Base-by-base conservation (phyloP, 2,888 invertebrate genomes). In the Pinctada fucata region DNA sequence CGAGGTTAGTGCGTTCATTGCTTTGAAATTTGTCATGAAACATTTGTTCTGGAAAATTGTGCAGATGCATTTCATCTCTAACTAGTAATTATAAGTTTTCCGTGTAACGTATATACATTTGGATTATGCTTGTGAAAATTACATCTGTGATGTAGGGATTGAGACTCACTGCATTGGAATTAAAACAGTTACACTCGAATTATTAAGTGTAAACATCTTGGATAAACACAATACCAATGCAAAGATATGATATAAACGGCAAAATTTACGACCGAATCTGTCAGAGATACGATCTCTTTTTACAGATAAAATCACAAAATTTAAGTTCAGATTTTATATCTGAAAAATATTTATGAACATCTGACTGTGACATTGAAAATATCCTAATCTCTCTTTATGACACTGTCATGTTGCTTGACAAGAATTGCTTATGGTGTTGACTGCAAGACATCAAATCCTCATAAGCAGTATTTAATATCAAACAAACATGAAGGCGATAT, bases 41-140 rank as follows among this genome's bases (percentile, higher is more conserved):
- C 49, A 48, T 49, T 74, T 65, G 66, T 66, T 16, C 66, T 51
- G 74, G 74, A 74, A 74, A 74, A 74, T 65, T 74, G 48, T 74
- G 63, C 74, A 74, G 74, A 74, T 74, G 74, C 51, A 58, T 58
- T 58, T 58, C 58, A 58, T 58, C 58, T 58, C 58, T 58, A 58
- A 6, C 13, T 13, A 58, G 58, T 58, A 58, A 58, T 58, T 58
- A 58, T 58, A 58, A 10, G 58, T 10, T 6, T 58, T 58, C 58
- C 6, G 58, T 58, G 58, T 58, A 58, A 58, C 58, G 13, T 58
- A 58, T 58, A 58, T 58, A 58, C 58, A 58, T 6, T 10, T 10
- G 6, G 13, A 10, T 58, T 58, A 58, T 58, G 58, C 6, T 58
- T 6, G 6, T 58, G 6, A 58, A 13, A 58, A 58, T 58, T 58